These are phyloP conservation scores for Blastomussa wellsi DNA, from an alignment of 92 coral and sea anemone genomes.

Conservation along the genomic window DNA sequence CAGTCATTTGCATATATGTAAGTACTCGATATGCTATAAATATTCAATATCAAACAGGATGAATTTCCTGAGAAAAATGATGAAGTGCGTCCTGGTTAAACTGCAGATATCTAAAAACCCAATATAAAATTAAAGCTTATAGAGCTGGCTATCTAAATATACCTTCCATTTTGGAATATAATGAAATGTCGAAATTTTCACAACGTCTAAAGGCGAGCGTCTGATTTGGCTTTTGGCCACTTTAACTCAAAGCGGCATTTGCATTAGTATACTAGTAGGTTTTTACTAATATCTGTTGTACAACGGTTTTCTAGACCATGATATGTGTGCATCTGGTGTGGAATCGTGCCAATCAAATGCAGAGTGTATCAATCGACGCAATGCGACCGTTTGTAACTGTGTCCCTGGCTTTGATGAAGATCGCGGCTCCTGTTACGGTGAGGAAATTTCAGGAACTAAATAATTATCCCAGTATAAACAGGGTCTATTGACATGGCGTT, in stretches of 20 bases:
- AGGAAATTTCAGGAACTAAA: not conserved
- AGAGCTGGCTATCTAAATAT: too few relatives aligned
- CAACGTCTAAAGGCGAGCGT: too few relatives aligned
- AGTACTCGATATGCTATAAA: not conserved
- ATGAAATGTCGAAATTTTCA: too few relatives aligned
- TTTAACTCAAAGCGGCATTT: too few relatives aligned
- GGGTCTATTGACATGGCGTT: not conserved
- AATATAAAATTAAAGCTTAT: too few relatives aligned
- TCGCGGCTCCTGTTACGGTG: slow-evolving; percentile 6
- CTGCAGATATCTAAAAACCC: too few relatives aligned
- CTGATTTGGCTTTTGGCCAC: too few relatives aligned
- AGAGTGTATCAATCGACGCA: slow-evolving; percentile 15
- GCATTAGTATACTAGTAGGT: too few relatives aligned
- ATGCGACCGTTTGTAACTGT: not conserved
- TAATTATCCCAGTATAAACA: not conserved
- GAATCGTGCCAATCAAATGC: not conserved
- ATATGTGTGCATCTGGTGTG: not conserved
- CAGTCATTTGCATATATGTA: not conserved
- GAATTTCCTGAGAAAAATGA: not conserved
- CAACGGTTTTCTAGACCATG: not conserved
- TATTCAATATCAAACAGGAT: too few relatives aligned
- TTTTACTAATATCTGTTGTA: not conserved
- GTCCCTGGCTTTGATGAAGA: not conserved
- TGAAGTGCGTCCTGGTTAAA: too few relatives aligned
- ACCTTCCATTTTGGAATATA: too few relatives aligned